phyloP scores from a whole-genome alignment of 2,113 vertebrate genomes.

The Actenoides lindsayi region DNA sequence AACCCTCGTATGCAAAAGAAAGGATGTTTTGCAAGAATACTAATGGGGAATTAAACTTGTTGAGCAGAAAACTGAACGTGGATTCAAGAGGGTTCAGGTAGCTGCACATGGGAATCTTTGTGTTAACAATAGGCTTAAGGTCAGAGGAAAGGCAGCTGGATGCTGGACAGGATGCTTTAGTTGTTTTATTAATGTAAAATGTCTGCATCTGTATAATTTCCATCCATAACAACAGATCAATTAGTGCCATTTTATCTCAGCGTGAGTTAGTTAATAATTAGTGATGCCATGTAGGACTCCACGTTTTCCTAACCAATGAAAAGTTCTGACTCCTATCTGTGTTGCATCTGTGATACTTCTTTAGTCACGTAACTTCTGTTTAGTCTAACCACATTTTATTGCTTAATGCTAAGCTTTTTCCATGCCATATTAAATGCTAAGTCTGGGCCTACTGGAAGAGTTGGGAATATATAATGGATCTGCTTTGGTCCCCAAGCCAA shows the following conservation, averaged over 20 bases:
- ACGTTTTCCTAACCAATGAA: neutral
- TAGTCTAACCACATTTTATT: neutral
- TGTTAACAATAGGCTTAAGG: neutral
- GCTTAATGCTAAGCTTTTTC: neutral
- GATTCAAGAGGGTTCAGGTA: neutral
- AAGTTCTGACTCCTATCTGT: neutral
- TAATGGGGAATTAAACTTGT: neutral
- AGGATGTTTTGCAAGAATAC: neutral
- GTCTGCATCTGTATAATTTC: neutral
- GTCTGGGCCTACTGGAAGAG: neutral
- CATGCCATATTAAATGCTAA: neutral
- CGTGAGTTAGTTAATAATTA: neutral
- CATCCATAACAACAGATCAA: neutral
- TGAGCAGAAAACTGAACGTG: neutral
- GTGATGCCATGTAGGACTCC: neutral
- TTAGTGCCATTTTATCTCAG: constrained; percentile 13
- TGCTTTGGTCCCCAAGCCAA: neutral
- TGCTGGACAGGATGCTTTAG: neutral
- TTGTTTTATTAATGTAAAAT: neutral
- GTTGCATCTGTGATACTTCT: neutral
- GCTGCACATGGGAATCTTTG: neutral
- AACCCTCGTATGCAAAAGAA: neutral
- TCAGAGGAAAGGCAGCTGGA: neutral
- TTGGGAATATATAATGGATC: neutral
- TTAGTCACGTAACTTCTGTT: neutral